phyloP scores from a whole-genome alignment of 2,888 invertebrate genomes.

The Agelastica alni region DNA sequence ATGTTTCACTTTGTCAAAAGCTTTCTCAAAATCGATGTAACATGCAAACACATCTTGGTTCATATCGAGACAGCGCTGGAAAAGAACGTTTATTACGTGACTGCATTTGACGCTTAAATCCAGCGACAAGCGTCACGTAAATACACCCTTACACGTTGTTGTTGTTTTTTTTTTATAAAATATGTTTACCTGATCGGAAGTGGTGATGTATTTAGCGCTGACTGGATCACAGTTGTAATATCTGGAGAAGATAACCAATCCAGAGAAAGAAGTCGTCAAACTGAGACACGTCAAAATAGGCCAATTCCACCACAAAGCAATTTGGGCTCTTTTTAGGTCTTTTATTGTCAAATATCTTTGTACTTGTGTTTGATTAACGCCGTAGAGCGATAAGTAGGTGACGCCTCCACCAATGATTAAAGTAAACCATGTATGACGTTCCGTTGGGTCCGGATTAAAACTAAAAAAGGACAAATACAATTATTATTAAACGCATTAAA shows the following conservation, averaged over 20 bases:
- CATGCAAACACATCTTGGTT: too few relatives aligned
- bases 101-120: too few relatives aligned
- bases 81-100: too few relatives aligned
- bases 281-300: slow-evolving; percentile 78
- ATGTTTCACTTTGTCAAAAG: too few relatives aligned
- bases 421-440: slow-evolving; percentile 83
- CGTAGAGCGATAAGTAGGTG: slow-evolving; percentile 81
- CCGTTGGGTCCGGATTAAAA: slow-evolving; percentile 77
- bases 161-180: too few relatives aligned
- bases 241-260: slow-evolving; percentile 82
- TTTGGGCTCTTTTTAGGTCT: slow-evolving; percentile 70
- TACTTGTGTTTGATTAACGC: slow-evolving; percentile 85
- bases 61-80: too few relatives aligned
- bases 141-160: background rate
- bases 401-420: slow-evolving; percentile 79
- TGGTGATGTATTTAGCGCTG: slow-evolving; percentile 63
- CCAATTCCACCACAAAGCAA: slow-evolving; percentile 79
- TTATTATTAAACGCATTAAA: too few relatives aligned
- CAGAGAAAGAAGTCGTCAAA: slow-evolving; percentile 69
- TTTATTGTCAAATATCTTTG: slow-evolving; percentile 74
- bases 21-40: too few relatives aligned
- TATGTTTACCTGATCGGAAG: slow-evolving; percentile 69
- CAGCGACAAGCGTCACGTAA: background rate
- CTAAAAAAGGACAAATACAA: slow-evolving; percentile 64
- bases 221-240: slow-evolving; percentile 84